These are phyloP conservation scores for Dolichoris vasculosae DNA, from an alignment of 1,140 invertebrate species.

Conservation along the genomic window DNA sequence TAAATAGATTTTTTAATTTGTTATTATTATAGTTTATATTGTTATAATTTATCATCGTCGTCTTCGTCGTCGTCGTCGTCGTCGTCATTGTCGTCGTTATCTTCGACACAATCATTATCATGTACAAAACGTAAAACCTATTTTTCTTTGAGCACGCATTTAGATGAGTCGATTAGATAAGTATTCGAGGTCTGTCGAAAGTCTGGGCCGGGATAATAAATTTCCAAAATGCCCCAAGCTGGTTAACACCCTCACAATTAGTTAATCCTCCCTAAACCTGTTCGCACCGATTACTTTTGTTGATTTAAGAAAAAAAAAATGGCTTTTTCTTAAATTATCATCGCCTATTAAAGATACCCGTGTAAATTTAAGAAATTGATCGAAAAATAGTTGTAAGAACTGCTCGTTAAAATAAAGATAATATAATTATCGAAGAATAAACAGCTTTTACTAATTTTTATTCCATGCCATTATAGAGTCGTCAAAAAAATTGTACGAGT, in stretches of 20 bases:
- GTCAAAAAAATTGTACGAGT: background rate
- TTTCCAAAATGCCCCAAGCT: conserved; percentile 33
- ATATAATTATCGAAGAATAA: too few relatives aligned
- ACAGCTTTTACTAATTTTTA: background rate
- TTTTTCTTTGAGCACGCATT: background rate
- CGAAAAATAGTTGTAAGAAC: too few relatives aligned
- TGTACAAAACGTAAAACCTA: background rate
- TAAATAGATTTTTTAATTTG: too few relatives aligned
- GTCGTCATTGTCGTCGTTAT: too few relatives aligned
- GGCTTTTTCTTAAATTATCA: background rate
- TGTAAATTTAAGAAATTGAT: background rate
- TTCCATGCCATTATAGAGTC: background rate
- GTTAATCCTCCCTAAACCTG: conserved; percentile 27
- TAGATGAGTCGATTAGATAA: conserved; percentile 50
- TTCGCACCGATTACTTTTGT: background rate
- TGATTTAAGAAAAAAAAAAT: background rate
- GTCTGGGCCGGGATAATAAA: conserved; percentile 53
- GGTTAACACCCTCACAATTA: conserved; percentile 53
- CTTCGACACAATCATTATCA: background rate
- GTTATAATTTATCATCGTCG: too few relatives aligned
- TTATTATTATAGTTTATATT: too few relatives aligned
- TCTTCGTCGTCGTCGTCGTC: too few relatives aligned
- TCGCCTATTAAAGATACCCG: background rate
- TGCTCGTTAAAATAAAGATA: background rate
- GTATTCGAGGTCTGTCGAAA: background rate